Percentiles rank a stretch among this genome's conserved stretches.
phyloP scores from a whole-genome alignment of 2,797 vertebrate genomes.

The Coreius guichenoti region DNA sequence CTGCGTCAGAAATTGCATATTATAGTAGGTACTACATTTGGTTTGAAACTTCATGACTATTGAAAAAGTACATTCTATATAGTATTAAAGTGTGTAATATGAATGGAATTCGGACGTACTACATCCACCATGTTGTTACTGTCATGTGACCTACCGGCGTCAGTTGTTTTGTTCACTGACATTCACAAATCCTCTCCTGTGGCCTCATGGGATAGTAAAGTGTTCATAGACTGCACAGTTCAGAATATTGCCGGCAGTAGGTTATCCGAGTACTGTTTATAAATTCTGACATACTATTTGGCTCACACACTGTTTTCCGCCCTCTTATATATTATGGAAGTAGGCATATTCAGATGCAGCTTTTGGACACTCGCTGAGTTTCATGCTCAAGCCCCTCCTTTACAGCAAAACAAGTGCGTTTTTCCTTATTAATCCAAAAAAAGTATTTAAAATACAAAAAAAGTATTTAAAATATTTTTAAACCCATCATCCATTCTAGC shows the following conservation, averaged over 20 bases:
- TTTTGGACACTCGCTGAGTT: background rate
- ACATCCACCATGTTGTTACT: background rate
- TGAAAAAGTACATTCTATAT: background rate
- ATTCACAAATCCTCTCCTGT: background rate
- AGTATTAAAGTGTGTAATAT: background rate
- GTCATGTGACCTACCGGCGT: background rate
- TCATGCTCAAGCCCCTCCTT: background rate
- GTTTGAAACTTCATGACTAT: background rate
- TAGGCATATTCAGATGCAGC: background rate
- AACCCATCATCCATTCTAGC: background rate
- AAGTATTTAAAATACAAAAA: too few relatives aligned
- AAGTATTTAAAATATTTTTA: background rate
- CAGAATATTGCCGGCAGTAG: background rate
- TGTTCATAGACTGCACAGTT: background rate
- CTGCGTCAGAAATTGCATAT: background rate
- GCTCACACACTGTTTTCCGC: background rate
- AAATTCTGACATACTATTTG: background rate
- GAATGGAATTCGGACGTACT: background rate
- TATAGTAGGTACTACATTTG: background rate
- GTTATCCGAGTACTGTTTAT: background rate
- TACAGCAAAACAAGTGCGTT: background rate
- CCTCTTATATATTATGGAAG: background rate
- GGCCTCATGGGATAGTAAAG: background rate
- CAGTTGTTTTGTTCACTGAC: background rate
- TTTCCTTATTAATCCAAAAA: background rate